Evolutionary conservation across 2,797 vertebrate species (phyloP), one percentile per base, ranked within the genome.

Genomic region (Amblyopsis hoosieri): DNA sequence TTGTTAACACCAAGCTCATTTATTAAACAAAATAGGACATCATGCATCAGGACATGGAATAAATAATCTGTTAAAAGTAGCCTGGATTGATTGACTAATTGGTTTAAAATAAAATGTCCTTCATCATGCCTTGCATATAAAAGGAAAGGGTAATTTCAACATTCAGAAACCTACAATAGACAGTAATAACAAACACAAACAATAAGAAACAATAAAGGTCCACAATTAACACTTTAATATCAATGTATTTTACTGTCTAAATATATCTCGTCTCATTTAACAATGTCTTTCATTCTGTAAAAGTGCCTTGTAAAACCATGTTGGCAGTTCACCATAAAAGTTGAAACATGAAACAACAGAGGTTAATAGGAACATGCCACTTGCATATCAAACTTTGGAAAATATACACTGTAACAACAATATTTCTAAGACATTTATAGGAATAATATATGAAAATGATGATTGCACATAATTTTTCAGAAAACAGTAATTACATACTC

Each of bases 141-240:
- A 33, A 33, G 3, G 31, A 33, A 33, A 33, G 1, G 4, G 31
- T 33, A 33, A 4, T 33, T 19, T 19, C 23, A 8, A 37, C 33
- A 1, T 6, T 8, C 33, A 37, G 5, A 37, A 37, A 37, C 5
- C 23, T 23, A 23, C 23, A 23, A 23, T 23, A 3, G 23, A 23
- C 23, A 23, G 6, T 37, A 37, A 5, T 37, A 8, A 37, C 33
- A 5, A 37, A 5, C 33, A 37, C 33, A 37, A 37, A 37, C 4
- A 5, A 37, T 81, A 76, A 87, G 75, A 89, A 89, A 89, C 80
- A 86, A 37, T 71, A 68, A 84, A 89, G 85, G 81, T 8, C 33
- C 66, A 81, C 76, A 80, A 81, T 82, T 79, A 80, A 82, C 80
- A 83, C 65, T 77, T 81, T 67, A 37, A 6, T 19, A 82, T 2